phyloP scores from a whole-genome alignment of 2,888 invertebrate species.

The Thecophora atra region DNA sequence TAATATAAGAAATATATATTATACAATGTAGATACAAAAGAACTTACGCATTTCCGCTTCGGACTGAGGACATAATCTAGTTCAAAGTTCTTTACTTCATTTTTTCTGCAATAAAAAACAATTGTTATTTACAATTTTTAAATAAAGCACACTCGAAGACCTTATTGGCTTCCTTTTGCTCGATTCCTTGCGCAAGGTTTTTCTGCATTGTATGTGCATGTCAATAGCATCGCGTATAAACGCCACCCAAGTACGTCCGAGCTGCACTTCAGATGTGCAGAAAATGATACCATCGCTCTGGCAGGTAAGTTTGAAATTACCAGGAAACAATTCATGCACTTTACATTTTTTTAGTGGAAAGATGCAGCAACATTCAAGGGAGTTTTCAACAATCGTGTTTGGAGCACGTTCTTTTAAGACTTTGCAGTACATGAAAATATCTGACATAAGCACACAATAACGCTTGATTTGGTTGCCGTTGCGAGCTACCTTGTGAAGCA shows the following conservation, averaged over 20 bases:
- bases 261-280: slow-evolving; percentile 68
- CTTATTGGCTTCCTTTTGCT: slow-evolving; percentile 71
- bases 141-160: slow-evolving; percentile 36
- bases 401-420: slow-evolving; percentile 67
- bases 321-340: slow-evolving; percentile 70
- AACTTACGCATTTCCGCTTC: slow-evolving; percentile 67
- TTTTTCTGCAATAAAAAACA: slow-evolving; percentile 62
- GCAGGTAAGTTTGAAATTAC: slow-evolving; percentile 72
- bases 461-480: slow-evolving; percentile 68
- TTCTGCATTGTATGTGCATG: slow-evolving; percentile 69
- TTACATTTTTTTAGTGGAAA: slow-evolving; percentile 77
- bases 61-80: slow-evolving; percentile 69
- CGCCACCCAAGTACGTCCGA: slow-evolving; percentile 70
- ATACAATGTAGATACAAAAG: not conserved
- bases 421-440: slow-evolving; percentile 80
- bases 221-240: slow-evolving; percentile 70
- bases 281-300: slow-evolving; percentile 70
- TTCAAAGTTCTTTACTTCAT: slow-evolving; percentile 69
- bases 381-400: slow-evolving; percentile 70
- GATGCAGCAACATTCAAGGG: slow-evolving; percentile 73
- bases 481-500: slow-evolving; percentile 70
- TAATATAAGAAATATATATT: slow-evolving; percentile 16
- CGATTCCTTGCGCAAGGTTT: slow-evolving; percentile 73
- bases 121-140: not conserved
- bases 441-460: slow-evolving; percentile 77